phyloP scores from a whole-genome alignment of 2,888 invertebrate genomes.

The Stictocephala bisonia region DNA sequence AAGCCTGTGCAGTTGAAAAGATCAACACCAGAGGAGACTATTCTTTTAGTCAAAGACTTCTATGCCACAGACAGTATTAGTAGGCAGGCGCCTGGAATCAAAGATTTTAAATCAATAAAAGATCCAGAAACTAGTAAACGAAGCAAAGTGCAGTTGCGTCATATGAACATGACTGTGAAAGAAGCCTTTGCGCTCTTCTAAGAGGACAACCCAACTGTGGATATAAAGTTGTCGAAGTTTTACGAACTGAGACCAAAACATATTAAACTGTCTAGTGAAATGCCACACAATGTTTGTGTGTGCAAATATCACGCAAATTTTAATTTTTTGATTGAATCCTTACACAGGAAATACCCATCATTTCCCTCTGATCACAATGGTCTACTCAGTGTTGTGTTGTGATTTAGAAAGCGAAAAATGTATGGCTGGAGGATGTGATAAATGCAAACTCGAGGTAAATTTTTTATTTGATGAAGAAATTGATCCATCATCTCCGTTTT shows the following conservation, averaged over 20 bases:
- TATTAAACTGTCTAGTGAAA: constrained; percentile 8
- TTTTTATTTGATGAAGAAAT: constrained; percentile 9
- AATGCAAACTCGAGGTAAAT: background rate
- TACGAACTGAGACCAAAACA: constrained; percentile 29
- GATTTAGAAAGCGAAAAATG: no score
- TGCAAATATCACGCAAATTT: constrained; percentile 47
- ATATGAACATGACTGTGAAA: constrained; percentile 28
- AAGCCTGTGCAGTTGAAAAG: background rate
- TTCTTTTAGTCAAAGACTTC: background rate
- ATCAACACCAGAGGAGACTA: background rate
- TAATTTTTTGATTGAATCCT: constrained; percentile 29
- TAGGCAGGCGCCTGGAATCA: constrained; percentile 41
- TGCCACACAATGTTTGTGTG: constrained; percentile 45
- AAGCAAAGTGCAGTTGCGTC: constrained; percentile 26
- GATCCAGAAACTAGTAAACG: constrained; percentile 16
- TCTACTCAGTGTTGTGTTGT: background rate
- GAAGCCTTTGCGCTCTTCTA: constrained; percentile 25
- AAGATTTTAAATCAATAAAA: constrained; percentile 30
- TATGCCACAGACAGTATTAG: constrained; percentile 22
- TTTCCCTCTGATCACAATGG: background rate
- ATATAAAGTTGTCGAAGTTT: constrained; percentile 37
- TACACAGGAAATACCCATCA: background rate
- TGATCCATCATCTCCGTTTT: background rate
- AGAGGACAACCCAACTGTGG: constrained; percentile 4
- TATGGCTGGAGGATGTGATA: background rate